A percentile compares a stretch with the other conserved stretches of the same genome.
phyloP scores from a whole-genome alignment of 2,888 invertebrate genomes.

The Thelaira solivaga region DNA sequence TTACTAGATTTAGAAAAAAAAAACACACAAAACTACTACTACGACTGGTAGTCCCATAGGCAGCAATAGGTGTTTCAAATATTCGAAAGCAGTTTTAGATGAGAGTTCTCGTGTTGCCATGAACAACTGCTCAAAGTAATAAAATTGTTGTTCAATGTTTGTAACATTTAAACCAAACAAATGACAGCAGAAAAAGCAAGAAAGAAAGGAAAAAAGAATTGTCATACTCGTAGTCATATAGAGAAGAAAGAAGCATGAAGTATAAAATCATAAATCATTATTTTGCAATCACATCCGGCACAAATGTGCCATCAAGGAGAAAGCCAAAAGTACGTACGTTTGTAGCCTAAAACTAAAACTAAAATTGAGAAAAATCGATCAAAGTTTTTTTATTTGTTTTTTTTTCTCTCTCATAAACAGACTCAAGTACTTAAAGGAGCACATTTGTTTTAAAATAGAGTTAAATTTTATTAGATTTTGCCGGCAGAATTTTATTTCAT shows the following conservation, averaged over 20 bases:
- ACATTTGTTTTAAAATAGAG: no score
- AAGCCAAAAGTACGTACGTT: constrained; percentile 45
- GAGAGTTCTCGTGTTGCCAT: background rate
- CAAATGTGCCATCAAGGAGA: constrained; percentile 60
- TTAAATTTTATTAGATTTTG: no score
- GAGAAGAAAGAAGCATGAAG: constrained; percentile 61
- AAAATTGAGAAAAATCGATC: constrained; percentile 5
- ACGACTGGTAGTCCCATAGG: background rate
- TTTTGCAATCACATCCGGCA: constrained; percentile 67
- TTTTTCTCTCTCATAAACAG: no score
- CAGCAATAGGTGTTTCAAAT: constrained; percentile 59
- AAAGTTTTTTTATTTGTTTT: no score
- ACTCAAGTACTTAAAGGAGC: background rate
- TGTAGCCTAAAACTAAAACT: no score
- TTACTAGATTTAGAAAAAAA: background rate
- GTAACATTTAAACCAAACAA: constrained; percentile 31
- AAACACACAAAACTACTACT: background rate
- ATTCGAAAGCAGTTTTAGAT: constrained; percentile 46
- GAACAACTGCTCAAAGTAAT: constrained; percentile 16
- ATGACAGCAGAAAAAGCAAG: constrained; percentile 4
- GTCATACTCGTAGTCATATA: constrained; percentile 62
- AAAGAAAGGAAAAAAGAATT: constrained; percentile 40
- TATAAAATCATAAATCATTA: constrained; percentile 68
- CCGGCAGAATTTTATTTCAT: no score
- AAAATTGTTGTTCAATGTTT: constrained; percentile 26